Conservation (phyloP, 2,888 invertebrate genomes). For the Drosophila percnosoma region DNA sequence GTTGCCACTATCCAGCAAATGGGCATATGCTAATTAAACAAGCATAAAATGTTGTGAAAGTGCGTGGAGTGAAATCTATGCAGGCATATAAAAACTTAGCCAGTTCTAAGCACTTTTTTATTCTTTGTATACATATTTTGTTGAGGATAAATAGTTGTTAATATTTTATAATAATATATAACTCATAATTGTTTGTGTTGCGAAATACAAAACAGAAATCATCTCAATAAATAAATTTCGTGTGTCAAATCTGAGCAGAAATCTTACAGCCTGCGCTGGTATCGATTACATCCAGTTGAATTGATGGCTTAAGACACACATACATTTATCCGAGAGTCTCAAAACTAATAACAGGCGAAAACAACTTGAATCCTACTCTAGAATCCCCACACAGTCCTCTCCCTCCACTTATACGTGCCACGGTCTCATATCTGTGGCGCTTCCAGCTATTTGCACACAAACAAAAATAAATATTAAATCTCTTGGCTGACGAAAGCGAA, state of each 20-base stretch:
- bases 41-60: conserved; percentile 10
- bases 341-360: conserved; percentile 57
- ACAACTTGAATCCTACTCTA: conserved; percentile 5
- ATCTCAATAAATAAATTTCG: not conserved
- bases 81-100: not conserved
- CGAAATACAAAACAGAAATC: not conserved
- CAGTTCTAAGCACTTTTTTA: not conserved
- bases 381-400: not conserved
- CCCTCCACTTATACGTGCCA: not conserved
- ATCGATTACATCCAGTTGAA: conserved; percentile 29
- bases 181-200: not conserved
- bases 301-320: conserved; percentile 18
- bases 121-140: not conserved
- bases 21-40: conserved; percentile 69
- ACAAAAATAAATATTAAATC: conserved; percentile 80
- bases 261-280: not conserved
- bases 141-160: not conserved
- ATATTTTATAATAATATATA: too few species aligned
- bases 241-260: not conserved
- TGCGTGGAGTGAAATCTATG: not conserved
- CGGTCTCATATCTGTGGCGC: conserved; percentile 64
- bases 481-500: conserved; percentile 60
- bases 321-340: conserved; percentile 28
- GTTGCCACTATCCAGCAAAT: conserved; percentile 46
- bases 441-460: conserved; percentile 82